A percentile compares a stretch with the other conserved stretches of the same genome.
These are phyloP conservation scores for Julus scanicus DNA, from an alignment of 2,888 invertebrate genomes.

Conservation along the genomic window DNA sequence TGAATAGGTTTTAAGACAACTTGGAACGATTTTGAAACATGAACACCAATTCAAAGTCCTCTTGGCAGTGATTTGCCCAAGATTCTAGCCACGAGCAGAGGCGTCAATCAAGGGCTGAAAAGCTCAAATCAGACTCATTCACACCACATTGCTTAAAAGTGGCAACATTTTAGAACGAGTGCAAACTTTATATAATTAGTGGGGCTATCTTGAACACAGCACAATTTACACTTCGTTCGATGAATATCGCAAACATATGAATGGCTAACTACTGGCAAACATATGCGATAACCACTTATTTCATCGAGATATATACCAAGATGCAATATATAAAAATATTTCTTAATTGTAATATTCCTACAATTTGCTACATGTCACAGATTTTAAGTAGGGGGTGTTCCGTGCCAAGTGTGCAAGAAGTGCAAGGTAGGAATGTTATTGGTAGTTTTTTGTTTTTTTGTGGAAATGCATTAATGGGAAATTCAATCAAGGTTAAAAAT, in stretches of 20 bases:
- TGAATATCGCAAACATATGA: not conserved
- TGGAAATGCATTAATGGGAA: conserved; percentile 25
- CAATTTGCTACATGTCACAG: conserved; percentile 32
- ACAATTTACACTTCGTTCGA: not conserved
- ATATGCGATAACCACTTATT: conserved; percentile 1
- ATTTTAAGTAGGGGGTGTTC: not conserved
- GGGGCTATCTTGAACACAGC: not conserved
- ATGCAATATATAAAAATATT: conserved; percentile 36
- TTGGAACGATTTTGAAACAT: conserved; percentile 15
- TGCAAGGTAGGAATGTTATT: conserved; percentile 39
- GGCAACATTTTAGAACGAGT: conserved; percentile 12
- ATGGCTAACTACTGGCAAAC: not conserved
- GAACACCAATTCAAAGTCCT: conserved; percentile 23
- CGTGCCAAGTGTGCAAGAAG: conserved; percentile 11
- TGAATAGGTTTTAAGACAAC: conserved; percentile 10
- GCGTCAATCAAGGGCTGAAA: conserved; percentile 23
- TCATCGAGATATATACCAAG: conserved; percentile 39
- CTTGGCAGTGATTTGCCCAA: conserved; percentile 32
- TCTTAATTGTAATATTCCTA: not conserved
- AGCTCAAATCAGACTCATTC: conserved; percentile 21
- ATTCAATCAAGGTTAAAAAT: not conserved
- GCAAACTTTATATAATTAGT: not conserved
- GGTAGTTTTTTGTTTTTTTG: not conserved
- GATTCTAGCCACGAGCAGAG: not conserved
- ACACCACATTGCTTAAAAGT: not conserved